phyloP scores from a whole-genome alignment of 2,888 invertebrate species.

The Galeopsomyia nigrocyanea region DNA sequence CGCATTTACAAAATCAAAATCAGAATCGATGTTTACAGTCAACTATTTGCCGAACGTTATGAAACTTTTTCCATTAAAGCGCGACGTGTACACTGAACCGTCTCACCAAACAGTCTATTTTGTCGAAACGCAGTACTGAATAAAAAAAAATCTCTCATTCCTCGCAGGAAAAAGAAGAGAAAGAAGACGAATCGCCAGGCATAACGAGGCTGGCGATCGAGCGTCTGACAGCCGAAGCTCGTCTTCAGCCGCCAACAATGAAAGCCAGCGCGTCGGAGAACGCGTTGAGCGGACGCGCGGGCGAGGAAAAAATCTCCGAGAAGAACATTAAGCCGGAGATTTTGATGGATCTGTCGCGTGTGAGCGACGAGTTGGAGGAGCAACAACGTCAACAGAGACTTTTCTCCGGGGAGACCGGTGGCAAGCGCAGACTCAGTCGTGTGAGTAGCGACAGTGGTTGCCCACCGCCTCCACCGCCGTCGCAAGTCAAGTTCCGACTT shows the following conservation, averaged over 20 bases:
- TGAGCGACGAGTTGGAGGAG: constrained; percentile 65
- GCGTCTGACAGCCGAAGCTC: not conserved
- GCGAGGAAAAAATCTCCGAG: constrained; percentile 60
- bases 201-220: no score
- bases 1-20: no score
- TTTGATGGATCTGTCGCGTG: constrained; percentile 65
- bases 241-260: constrained; percentile 33
- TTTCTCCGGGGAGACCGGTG: constrained; percentile 67
- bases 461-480: not conserved
- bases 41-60: no score
- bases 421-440: constrained; percentile 57
- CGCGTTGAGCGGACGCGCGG: constrained; percentile 47
- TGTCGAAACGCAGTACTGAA: no score
- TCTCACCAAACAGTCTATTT: no score
- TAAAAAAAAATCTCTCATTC: not conserved
- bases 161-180: not conserved
- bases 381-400: constrained; percentile 64
- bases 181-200: no score
- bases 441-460: constrained; percentile 51
- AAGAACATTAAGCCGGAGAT: constrained; percentile 69
- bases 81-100: constrained; percentile 1
- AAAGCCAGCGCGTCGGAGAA: constrained; percentile 60
- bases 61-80: not conserved
- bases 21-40: no score
- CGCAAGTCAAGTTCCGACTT: constrained; percentile 28